A percentile compares a stretch with the other conserved stretches of the same genome.
phyloP scores from a whole-genome alignment of 2,888 invertebrate genomes.

The Drosophila paucipuncta region DNA sequence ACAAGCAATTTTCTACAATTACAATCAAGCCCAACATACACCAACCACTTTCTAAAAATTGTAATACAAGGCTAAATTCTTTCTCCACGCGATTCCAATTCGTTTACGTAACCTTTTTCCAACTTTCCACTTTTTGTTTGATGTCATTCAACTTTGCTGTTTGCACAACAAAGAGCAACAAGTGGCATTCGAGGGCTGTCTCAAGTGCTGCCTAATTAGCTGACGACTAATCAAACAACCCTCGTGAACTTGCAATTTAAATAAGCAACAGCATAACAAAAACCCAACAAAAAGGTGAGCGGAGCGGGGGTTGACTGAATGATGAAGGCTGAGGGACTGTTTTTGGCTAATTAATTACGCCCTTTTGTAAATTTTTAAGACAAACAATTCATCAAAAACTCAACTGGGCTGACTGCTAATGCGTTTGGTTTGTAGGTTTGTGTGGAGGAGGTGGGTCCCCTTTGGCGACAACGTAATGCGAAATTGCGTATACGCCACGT shows the following conservation, averaged over 20 bases:
- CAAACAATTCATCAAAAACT: slow-evolving; percentile 79
- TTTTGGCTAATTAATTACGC: slow-evolving; percentile 76
- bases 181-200: slow-evolving; percentile 37
- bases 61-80: not conserved
- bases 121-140: slow-evolving; percentile 9
- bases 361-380: slow-evolving; percentile 75
- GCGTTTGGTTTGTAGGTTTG: slow-evolving; percentile 39
- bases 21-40: not conserved
- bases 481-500: slow-evolving; percentile 74
- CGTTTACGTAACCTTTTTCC: not conserved
- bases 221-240: slow-evolving; percentile 66
- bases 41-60: not conserved
- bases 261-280: slow-evolving; percentile 38
- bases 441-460: not conserved
- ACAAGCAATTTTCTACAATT: not conserved
- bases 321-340: slow-evolving; percentile 16
- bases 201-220: slow-evolving; percentile 69
- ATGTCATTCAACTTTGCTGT: slow-evolving; percentile 48
- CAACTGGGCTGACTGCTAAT: slow-evolving; percentile 54
- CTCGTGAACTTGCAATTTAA: slow-evolving; percentile 55
- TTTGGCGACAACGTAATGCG: slow-evolving; percentile 26
- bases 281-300: slow-evolving; percentile 21
- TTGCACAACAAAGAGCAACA: slow-evolving; percentile 34
- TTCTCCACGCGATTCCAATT: not conserved
- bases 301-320: not conserved